A percentile compares a stretch with the other conserved stretches of the same genome.
phyloP scores from a whole-genome alignment of 2,888 invertebrate genomes.

The Thymelicus acteon region DNA sequence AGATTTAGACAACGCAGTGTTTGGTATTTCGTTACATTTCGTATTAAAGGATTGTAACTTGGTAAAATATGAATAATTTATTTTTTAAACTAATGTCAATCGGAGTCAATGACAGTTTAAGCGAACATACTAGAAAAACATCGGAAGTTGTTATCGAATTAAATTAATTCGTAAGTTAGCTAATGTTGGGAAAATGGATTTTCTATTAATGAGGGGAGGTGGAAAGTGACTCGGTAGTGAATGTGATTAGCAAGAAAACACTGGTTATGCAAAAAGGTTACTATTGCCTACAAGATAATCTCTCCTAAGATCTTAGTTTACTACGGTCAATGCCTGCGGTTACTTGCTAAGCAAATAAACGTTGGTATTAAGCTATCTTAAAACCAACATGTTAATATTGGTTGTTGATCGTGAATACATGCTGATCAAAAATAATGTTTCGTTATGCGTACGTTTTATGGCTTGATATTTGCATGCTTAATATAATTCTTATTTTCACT shows the following conservation, averaged over 20 bases:
- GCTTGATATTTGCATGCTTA: no score
- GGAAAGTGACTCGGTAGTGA: conserved; percentile 57
- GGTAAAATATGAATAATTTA: no score
- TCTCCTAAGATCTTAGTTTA: conserved; percentile 25
- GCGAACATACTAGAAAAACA: no score
- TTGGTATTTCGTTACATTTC: no score
- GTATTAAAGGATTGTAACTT: no score
- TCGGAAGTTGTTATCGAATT: not conserved
- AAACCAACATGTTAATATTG: not conserved
- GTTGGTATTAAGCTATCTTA: no score
- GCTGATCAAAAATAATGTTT: not conserved
- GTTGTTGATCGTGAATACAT: not conserved
- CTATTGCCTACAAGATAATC: conserved; percentile 38
- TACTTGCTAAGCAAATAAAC: not conserved
- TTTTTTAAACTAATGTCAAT: no score
- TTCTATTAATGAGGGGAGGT: conserved; percentile 57
- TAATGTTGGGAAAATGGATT: conserved; percentile 42
- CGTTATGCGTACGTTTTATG: no score
- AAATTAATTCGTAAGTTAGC: conserved; percentile 23
- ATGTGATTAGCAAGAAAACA: conserved; percentile 51
- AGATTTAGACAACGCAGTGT: no score
- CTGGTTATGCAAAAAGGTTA: conserved; percentile 49
- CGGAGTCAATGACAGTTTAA: no score
- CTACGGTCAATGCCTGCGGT: conserved; percentile 25
- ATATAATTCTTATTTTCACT: no score